Base-by-base conservation (phyloP, 2,113 vertebrate species). In the Rhinogobius similis region DNA sequence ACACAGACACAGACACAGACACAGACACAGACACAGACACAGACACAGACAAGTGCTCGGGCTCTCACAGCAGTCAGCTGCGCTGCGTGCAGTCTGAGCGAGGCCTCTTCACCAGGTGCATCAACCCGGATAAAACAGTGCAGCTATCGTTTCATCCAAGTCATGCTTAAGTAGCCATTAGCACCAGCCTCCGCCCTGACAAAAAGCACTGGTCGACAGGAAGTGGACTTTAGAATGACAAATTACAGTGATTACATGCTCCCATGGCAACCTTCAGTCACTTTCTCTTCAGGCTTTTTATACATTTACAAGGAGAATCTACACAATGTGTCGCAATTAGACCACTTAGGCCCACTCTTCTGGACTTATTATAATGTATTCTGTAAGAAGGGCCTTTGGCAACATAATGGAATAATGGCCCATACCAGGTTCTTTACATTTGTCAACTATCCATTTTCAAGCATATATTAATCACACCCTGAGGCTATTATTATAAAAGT, bases 181-280 rank as follows among this genome's bases (percentile, higher is more conserved):
- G 26, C 55, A 18, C 26, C 26, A 29, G 24, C 55, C 23, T 26
- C 10, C 4, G 12, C 8, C 55, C 2, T 1, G 26, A 29, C 55
- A 27, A 29, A 27, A 29, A 58, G 55, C 55, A 29, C 6, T 27
- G 53, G 11, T 24, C 24, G 53, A 58, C 55, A 32, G 56, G 7
- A 59, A 59, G 56, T 59, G 27, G 27, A 36, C 29, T 36, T 61
- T 36, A n/a, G 27, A 61, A 36, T 36, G 29, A 36, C 58, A 61
- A 61, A 61, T 36, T n/a, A 61, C 58, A 38, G 29, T 61, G 29
- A 61, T 61, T 61, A 61, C 8, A 36, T 12, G 27, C 38, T 21
- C 10, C 58, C 18, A 36, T 38, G 58, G 58, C 29, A 61, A 36
- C 29, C 10, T 36, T 36, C 18, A 10, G 0, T 20, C 58, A 21